Percentiles rank a stretch among this genome's conserved stretches.
Evolutionary conservation across 2,888 invertebrate species (phyloP).

Genomic region (Xestobium rufovillosum): DNA sequence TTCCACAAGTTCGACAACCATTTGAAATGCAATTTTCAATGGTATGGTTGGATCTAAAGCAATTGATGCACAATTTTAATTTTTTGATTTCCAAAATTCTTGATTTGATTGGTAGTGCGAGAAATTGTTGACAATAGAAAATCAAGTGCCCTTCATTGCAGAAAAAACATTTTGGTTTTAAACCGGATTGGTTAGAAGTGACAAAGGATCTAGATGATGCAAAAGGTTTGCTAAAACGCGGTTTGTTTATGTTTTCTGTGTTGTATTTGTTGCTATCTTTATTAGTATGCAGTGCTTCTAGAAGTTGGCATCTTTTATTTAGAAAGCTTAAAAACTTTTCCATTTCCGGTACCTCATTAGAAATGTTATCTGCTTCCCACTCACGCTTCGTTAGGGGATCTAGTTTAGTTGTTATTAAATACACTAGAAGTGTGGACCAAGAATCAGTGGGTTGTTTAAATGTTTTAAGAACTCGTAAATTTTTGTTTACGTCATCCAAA

Average conservation of each 20-base stretch:
- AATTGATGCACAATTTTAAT: no score
- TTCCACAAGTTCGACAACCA: conserved; percentile 13
- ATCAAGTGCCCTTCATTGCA: conserved; percentile 15
- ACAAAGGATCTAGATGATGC: no score
- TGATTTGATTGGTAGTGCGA: conserved; percentile 4
- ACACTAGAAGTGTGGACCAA: conserved; percentile 17
- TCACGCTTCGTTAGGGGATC: conserved; percentile 11
- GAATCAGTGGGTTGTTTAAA: conserved; percentile 9
- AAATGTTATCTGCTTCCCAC: conserved; percentile 13
- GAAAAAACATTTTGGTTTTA: conserved; percentile 13
- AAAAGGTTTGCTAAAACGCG: no score
- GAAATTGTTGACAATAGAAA: conserved; percentile 13
- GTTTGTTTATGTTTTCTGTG: no score
- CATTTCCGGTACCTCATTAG: conserved; percentile 10
- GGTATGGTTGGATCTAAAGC: conserved; percentile 14
- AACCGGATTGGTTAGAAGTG: no score
- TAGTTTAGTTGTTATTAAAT: conserved; percentile 13
- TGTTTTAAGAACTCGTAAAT: conserved; percentile 15
- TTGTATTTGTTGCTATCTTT: no score
- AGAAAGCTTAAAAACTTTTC: conserved; percentile 14
- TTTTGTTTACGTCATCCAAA: conserved; percentile 13
- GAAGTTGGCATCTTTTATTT: conserved; percentile 13
- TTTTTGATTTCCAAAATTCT: conserved; percentile 11
- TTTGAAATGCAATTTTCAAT: conserved; percentile 7
- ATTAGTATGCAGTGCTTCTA: no score